Percentiles rank a stretch among this genome's conserved stretches.
Evolutionary conservation across 2,888 invertebrate genomes (phyloP).

Genomic region (Antheraea assamensis): DNA sequence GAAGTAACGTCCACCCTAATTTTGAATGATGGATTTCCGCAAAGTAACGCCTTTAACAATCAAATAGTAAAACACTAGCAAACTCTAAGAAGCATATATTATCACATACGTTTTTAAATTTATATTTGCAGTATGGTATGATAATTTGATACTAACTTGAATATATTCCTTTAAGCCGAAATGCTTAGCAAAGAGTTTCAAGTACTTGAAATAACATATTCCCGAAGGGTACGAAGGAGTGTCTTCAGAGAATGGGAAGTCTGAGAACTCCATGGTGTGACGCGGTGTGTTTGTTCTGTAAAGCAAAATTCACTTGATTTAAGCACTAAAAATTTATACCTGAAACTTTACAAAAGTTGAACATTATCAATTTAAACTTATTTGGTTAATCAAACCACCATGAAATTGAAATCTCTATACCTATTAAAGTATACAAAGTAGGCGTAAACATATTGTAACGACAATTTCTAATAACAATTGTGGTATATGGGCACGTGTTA

Average conservation of each 20-base stretch:
- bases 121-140: not conserved
- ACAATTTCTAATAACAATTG: too few species aligned
- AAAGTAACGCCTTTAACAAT: too few species aligned
- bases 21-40: too few species aligned
- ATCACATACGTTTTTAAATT: not conserved
- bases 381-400: too few species aligned
- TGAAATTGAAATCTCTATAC: too few species aligned
- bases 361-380: too few species aligned
- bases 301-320: conserved; percentile 24
- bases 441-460: too few species aligned
- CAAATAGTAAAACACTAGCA: too few species aligned
- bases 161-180: conserved; percentile 84
- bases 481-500: too few species aligned
- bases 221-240: conserved; percentile 85
- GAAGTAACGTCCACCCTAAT: too few species aligned
- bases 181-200: conserved; percentile 85
- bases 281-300: conserved; percentile 89
- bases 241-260: conserved; percentile 84
- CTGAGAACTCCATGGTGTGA: conserved; percentile 90
- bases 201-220: conserved; percentile 85
- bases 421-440: too few species aligned
- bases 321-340: not conserved
- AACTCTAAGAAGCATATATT: too few species aligned
- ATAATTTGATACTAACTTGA: conserved; percentile 74
- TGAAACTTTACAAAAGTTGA: not conserved